Evolutionary conservation across 2,797 vertebrate species (phyloP).

Genomic region (Phrynocephalus guinanensis): DNA sequence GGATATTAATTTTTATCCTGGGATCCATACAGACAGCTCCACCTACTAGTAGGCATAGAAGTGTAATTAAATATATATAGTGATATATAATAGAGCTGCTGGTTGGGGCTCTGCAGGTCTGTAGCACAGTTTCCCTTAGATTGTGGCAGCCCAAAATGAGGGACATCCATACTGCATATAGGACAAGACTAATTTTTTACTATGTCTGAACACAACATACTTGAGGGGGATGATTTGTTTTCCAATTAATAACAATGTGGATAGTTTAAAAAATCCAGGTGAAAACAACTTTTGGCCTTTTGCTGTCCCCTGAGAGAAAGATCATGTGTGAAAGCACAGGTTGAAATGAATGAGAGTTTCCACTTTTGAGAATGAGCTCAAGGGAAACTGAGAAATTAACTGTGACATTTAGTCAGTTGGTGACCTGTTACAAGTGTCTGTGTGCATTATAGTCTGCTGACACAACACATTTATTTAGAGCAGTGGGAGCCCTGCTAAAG

Average conservation of each 20-base stretch:
- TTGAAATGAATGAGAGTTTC: conserved; percentile 24
- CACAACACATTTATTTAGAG: conserved; percentile 37
- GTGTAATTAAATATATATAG: background rate
- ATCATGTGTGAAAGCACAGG: conserved; percentile 15
- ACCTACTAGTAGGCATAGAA: background rate
- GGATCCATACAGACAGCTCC: background rate
- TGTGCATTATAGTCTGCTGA: conserved; percentile 25
- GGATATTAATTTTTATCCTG: background rate
- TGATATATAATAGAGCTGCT: background rate
- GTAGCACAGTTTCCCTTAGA: background rate
- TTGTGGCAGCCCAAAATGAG: no score
- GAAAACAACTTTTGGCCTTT: conserved; percentile 22
- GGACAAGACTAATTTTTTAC: background rate
- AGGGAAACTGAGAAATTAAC: conserved; percentile 25
- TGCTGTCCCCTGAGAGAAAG: background rate
- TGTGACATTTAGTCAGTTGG: conserved; percentile 32
- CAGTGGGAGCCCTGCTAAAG: conserved; percentile 3
- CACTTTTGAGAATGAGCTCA: conserved; percentile 13
- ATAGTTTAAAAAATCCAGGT: conserved; percentile 39
- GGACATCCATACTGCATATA: background rate
- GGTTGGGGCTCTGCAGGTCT: background rate
- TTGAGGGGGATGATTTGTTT: background rate
- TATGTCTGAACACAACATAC: background rate
- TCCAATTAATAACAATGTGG: background rate
- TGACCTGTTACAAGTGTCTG: conserved; percentile 42